phyloP scores from a whole-genome alignment of 2,888 invertebrate genomes.

The Drosophila mercatorum region DNA sequence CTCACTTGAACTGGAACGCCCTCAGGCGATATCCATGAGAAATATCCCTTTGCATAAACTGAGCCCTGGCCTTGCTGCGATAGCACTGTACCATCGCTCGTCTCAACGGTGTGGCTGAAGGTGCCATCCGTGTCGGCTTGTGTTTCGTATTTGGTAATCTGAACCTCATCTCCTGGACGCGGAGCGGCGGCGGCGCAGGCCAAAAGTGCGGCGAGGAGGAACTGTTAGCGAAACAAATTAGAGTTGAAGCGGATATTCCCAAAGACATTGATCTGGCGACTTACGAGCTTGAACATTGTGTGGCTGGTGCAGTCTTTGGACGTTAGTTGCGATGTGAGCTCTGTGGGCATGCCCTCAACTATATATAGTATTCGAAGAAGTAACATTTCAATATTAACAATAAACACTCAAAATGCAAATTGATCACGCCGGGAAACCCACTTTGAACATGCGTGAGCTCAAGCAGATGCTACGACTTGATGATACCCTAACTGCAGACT shows the following conservation, averaged over 20 bases:
- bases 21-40: constrained; percentile 78
- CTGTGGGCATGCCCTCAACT: constrained; percentile 28
- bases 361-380: constrained; percentile 56
- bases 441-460: constrained; percentile 18
- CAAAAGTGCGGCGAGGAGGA: constrained; percentile 53
- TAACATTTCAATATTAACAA: constrained; percentile 22
- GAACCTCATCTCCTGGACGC: constrained; percentile 8
- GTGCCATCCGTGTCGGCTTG: constrained; percentile 81
- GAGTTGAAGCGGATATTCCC: constrained; percentile 1
- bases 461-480: constrained; percentile 1
- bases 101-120: constrained; percentile 84
- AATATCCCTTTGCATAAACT: constrained; percentile 82
- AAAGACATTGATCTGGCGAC: constrained; percentile 21
- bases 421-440: constrained; percentile 46
- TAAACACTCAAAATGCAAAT: constrained; percentile 65
- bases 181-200: constrained; percentile 49
- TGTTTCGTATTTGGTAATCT: constrained; percentile 35
- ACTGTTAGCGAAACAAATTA: constrained; percentile 39
- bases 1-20: constrained; percentile 67
- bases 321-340: constrained; percentile 37
- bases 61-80: constrained; percentile 86
- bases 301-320: constrained; percentile 29
- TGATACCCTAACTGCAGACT: constrained; percentile 26
- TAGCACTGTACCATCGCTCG: constrained; percentile 86
- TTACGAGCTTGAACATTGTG: constrained; percentile 73